Conservation (phyloP, 2,888 invertebrate species). For the Spodoptera exigua region DNA sequence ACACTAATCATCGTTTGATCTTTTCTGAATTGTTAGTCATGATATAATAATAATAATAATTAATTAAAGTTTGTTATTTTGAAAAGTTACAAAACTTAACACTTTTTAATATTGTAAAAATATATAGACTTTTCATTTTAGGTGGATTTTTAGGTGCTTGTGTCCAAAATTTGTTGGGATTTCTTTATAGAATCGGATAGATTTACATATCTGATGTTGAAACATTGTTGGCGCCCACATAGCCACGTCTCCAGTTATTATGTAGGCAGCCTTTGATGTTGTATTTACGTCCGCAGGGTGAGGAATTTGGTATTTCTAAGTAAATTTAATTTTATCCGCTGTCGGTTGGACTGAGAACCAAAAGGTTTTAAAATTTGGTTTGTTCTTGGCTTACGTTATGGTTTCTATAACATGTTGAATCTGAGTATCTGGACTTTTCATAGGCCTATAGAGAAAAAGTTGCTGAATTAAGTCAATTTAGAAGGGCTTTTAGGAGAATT, state of each 20-base stretch:
- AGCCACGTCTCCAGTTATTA: conserved; percentile 11
- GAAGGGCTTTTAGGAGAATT: too few relatives aligned
- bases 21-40: conserved; percentile 4
- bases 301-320: conserved; percentile 28
- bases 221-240: conserved; percentile 13
- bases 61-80: conserved; percentile 11
- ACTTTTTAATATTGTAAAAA: too few relatives aligned
- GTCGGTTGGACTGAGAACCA: not conserved
- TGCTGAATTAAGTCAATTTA: too few relatives aligned
- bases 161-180: not conserved
- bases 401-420: not conserved
- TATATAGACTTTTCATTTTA: too few relatives aligned
- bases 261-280: conserved; percentile 43
- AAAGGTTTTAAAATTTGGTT: not conserved
- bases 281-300: conserved; percentile 14
- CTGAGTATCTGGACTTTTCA: too few relatives aligned
- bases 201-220: conserved; percentile 4
- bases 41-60: conserved; percentile 26
- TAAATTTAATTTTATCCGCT: conserved; percentile 30
- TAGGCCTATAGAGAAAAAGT: too few relatives aligned
- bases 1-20: conserved; percentile 32
- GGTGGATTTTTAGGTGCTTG: too few relatives aligned
- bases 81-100: not conserved
- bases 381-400: not conserved
- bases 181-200: not conserved